Evolutionary conservation across 2,113 vertebrate species (phyloP).

Genomic region (Bombycilla garrulus): DNA sequence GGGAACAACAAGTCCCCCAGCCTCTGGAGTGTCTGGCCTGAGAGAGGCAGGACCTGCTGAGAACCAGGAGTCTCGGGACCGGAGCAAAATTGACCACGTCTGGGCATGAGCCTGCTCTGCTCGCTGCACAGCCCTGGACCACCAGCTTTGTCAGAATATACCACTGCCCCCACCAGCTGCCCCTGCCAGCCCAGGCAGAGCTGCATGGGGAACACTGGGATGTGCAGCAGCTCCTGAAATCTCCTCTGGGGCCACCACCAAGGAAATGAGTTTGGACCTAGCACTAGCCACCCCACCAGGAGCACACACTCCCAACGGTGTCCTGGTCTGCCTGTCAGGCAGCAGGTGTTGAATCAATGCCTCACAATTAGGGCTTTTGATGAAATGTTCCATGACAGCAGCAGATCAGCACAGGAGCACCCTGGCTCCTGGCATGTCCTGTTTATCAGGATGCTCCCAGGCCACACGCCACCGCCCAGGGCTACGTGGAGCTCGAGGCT

Average conservation of each 20-base stretch:
- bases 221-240: background rate
- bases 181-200: background rate
- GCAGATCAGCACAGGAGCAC: background rate
- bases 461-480: accelerated
- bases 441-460: background rate
- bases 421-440: background rate
- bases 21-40: accelerated
- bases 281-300: accelerated
- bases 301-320: accelerated
- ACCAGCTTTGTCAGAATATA: background rate
- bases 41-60: background rate
- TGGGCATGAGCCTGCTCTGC: background rate
- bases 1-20: background rate
- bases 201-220: accelerated
- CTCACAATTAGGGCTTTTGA: background rate
- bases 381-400: background rate
- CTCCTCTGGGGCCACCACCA: background rate
- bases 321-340: background rate
- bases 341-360: background rate
- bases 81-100: accelerated
- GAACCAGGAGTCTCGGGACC: accelerated
- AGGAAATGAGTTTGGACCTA: background rate
- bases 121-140: accelerated
- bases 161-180: accelerated
- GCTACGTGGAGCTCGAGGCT: background rate